A percentile compares a stretch with the other conserved stretches of the same genome.
These are phyloP conservation scores for Nasonia vitripennis DNA, from an alignment of 1,140 invertebrate species.

Conservation along the genomic window DNA sequence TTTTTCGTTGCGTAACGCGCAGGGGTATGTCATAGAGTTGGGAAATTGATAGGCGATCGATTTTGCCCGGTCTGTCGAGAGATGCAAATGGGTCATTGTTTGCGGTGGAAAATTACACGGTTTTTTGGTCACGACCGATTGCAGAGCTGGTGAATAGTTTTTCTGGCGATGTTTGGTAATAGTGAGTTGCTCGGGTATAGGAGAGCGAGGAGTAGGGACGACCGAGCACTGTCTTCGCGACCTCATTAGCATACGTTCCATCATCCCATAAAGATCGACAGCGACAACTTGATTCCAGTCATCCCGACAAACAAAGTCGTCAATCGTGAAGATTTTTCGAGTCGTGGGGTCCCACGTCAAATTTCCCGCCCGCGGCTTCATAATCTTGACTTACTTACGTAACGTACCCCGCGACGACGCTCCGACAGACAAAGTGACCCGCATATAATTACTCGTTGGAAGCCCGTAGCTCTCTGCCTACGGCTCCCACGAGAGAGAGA, in stretches of 20 bases:
- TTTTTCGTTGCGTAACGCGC: neutral
- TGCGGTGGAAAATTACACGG: neutral
- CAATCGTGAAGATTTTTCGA: constrained; percentile 15
- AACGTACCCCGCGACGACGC: constrained; percentile 3
- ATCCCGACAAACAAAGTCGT: neutral
- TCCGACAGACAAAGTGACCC: constrained; percentile 3
- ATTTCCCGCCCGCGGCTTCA: constrained; percentile 29
- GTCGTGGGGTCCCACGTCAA: neutral
- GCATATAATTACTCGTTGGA: constrained; percentile 41
- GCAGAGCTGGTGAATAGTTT: neutral
- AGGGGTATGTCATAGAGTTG: neutral
- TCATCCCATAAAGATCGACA: neutral
- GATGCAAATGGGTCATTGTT: neutral
- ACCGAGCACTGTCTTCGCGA: neutral
- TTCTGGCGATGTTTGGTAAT: neutral
- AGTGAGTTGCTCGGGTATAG: no score
- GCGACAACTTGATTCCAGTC: neutral
- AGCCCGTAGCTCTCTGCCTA: neutral
- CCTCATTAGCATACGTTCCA: neutral
- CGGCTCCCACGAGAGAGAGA: neutral
- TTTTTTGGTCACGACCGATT: neutral
- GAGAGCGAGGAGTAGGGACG: no score
- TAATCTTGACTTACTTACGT: constrained; percentile 38
- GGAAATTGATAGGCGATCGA: neutral
- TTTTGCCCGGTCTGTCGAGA: neutral